Evolutionary conservation across 2,888 invertebrate genomes (phyloP), one percentile per base, ranked within the genome.

Genomic region (Patella caerulea): DNA sequence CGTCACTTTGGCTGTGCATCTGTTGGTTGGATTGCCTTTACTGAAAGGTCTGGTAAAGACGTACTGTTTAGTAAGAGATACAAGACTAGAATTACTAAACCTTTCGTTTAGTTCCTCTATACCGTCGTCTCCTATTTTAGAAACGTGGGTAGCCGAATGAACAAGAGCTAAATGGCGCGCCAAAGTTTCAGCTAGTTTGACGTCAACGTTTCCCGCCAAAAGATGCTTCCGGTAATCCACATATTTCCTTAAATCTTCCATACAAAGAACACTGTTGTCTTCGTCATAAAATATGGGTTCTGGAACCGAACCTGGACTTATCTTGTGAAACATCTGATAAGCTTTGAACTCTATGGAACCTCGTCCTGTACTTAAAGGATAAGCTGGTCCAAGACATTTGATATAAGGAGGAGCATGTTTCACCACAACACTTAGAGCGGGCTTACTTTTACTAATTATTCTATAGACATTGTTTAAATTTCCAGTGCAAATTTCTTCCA

Each of bases 361-460:
- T 65, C 88, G 77, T 15, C 81, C 79, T 54, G 72, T 72, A n/a
- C 78, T 74, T 53, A 86, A 77, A 0, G 88, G 88, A 73, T 81
- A 86, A 11, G 79, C 82, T 15, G 84, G 83, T 15, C 88, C 88
- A 29, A 87, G 76, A 78, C 83, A 83, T 86, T 87, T 87, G 12
- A 87, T 84, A 75, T 83, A 87, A 2, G 87, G 86, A 12, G 85
- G 79, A 17, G 86, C 84, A 65, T 83, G 83, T 80, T 88, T 88
- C n/a, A 85, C 65, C 12, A 88, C 81, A 15, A 84, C 74, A 71
- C 83, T 84, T 7, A 78, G 53, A 12, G n/a, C 54, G 11, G 75
- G 56, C 15, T 76, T 69, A 2, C 74, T 73, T 17, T 54, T 29
- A 5, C 76, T 79, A 56, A 73, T 70, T 1, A 85, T 78, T 71